A percentile compares a stretch with the other conserved stretches of the same genome.
Evolutionary conservation across 2,888 invertebrate genomes (phyloP).

Genomic region (Ommatoiulus sabulosus): DNA sequence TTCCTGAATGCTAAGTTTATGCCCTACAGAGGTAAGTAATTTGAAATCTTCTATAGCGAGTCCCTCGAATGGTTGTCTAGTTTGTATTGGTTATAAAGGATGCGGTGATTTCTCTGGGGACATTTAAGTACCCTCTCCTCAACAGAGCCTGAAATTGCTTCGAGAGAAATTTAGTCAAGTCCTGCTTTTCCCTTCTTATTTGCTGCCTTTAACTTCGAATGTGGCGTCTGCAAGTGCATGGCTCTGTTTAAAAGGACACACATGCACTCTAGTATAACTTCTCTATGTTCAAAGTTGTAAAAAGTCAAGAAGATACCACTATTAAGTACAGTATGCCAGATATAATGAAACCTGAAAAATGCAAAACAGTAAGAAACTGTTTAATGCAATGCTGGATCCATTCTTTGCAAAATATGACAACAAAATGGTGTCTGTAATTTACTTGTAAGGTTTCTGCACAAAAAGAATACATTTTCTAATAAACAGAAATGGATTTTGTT

Average conservation of each 20-base stretch:
- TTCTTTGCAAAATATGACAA: background rate
- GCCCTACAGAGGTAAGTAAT: conserved; percentile 19
- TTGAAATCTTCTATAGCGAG: background rate
- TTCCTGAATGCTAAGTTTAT: background rate
- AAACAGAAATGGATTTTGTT: no score
- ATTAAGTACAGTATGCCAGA: background rate
- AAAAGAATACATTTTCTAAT: no score
- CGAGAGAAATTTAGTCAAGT: conserved; percentile 22
- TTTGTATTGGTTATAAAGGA: conserved; percentile 52
- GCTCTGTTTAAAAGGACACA: background rate
- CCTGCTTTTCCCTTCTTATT: conserved; percentile 15
- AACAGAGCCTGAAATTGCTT: conserved; percentile 56
- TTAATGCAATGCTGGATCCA: background rate
- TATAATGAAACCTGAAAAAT: no score
- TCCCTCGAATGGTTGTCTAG: conserved; percentile 1
- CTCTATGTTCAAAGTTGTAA: background rate
- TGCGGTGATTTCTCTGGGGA: conserved; percentile 53
- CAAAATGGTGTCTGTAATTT: no score
- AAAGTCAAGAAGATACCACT: background rate
- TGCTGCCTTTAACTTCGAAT: background rate
- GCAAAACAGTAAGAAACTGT: no score
- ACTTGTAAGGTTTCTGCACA: no score
- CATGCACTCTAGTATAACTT: background rate
- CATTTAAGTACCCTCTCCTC: conserved; percentile 54
- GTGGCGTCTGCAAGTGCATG: background rate